These are phyloP conservation scores for Bombyx mandarina DNA, from an alignment of 1,140 invertebrate species.

Conservation along the genomic window DNA sequence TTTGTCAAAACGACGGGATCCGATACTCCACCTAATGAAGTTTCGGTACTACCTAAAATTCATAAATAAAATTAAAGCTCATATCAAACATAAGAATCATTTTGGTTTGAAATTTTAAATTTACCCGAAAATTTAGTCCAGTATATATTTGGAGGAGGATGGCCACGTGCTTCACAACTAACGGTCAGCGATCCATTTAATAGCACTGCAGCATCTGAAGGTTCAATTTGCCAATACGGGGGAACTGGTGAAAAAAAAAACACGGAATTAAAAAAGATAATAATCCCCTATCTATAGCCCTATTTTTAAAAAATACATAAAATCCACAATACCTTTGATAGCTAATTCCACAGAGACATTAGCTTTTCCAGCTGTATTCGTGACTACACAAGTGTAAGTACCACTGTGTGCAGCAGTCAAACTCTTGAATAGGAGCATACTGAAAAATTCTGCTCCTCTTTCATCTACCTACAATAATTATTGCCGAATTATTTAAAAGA, in stretches of 20 bases:
- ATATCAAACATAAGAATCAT: too few relatives aligned
- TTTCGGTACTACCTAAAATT: slow-evolving; percentile 53
- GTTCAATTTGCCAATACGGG: slow-evolving; percentile 87
- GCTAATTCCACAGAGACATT: slow-evolving; percentile 86
- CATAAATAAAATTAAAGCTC: slow-evolving; percentile 1
- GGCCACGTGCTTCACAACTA: slow-evolving; percentile 85
- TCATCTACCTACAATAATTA: slow-evolving; percentile 75
- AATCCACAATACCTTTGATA: slow-evolving; percentile 79
- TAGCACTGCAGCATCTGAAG: slow-evolving; percentile 80
- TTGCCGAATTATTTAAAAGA: not conserved
- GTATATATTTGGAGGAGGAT: slow-evolving; percentile 81
- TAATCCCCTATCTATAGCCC: not conserved
- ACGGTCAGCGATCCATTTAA: slow-evolving; percentile 81
- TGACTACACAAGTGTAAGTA: slow-evolving; percentile 89
- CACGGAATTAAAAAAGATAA: not conserved
- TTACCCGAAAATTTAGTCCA: slow-evolving; percentile 75
- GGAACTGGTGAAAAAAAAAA: slow-evolving; percentile 74
- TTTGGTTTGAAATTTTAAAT: not conserved
- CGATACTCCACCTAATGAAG: slow-evolving; percentile 50
- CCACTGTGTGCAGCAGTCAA: slow-evolving; percentile 84
- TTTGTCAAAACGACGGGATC: slow-evolving; percentile 73
- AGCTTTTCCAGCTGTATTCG: slow-evolving; percentile 85
- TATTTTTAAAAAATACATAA: not conserved
- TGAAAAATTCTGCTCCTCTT: slow-evolving; percentile 83
- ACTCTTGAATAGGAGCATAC: slow-evolving; percentile 83